Conservation (phyloP, 2,797 vertebrate genomes). For the Tapirus indicus region DNA sequence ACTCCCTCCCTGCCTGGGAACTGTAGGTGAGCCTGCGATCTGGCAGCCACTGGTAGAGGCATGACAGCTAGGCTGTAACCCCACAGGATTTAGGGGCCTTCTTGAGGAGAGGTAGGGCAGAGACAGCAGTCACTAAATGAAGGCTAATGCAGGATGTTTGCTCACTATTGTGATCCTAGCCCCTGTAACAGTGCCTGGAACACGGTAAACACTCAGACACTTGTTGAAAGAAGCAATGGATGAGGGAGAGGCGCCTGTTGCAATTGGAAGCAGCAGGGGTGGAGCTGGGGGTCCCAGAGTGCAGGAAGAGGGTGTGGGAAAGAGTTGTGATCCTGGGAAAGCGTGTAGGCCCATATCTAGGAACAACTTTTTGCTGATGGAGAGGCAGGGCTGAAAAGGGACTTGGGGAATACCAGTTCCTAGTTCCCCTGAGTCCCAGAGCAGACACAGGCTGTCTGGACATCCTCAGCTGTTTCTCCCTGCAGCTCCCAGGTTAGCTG, state of each 20-base stretch:
- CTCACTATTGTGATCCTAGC: neutral
- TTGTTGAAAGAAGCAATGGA: neutral
- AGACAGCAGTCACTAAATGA: neutral
- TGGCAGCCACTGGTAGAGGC: neutral
- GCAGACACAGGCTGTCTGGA: neutral
- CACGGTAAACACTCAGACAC: neutral
- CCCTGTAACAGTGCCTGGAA: neutral
- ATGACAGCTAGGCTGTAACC: neutral
- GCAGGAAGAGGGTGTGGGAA: neutral
- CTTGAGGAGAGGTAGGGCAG: neutral
- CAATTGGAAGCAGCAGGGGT: neutral
- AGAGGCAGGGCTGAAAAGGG: neutral
- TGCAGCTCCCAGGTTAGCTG: conserved; percentile 14
- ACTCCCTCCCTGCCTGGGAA: conserved; percentile 72
- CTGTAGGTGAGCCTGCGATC: conserved; percentile 43
- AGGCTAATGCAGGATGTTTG: neutral
- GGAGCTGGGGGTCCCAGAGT: neutral
- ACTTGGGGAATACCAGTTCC: neutral
- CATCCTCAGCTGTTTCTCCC: neutral
- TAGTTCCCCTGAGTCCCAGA: neutral
- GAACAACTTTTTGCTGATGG: neutral
- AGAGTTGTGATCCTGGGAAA: neutral
- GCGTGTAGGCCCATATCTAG: neutral
- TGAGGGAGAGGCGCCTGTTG: neutral
- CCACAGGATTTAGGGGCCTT: neutral